Conservation (phyloP, 37 sponge, comb jelly and placozoan genomes). For the Lycopodina hypogea region DNA sequence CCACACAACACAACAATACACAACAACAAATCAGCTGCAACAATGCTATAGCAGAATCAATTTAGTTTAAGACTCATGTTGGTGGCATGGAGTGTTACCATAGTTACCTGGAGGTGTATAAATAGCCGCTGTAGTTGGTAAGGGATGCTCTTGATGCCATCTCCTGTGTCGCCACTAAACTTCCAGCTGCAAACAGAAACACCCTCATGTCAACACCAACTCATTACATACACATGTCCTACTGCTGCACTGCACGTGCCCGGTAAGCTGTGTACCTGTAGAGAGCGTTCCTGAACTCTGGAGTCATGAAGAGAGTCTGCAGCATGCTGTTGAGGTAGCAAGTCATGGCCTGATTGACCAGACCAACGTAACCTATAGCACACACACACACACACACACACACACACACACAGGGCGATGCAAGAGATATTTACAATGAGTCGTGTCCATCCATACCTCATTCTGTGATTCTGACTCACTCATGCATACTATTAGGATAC, state of each 20-base stretch:
- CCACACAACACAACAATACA: not conserved
- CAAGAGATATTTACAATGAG: no score
- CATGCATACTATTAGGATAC: no score
- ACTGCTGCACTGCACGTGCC: no score
- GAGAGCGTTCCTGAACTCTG: constrained; percentile 92
- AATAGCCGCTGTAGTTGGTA: constrained; percentile 89
- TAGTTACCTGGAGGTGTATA: constrained; percentile 82
- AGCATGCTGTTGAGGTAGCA: constrained; percentile 95
- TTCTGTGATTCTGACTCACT: no score
- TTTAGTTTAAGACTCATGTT: no score
- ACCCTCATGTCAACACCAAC: not conserved
- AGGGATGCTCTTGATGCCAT: constrained; percentile 75
- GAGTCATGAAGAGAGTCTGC: constrained; percentile 93
- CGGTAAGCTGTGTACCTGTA: constrained; percentile 53
- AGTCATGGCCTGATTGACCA: constrained; percentile 97
- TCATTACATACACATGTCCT: not conserved
- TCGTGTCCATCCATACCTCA: no score
- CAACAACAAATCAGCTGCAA: no score
- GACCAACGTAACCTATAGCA: constrained; percentile 78
- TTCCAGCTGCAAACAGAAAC: constrained; percentile 19
- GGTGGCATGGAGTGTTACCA: no score
- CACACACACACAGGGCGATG: no score
- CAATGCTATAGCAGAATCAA: not conserved
- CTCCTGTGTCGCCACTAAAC: constrained; percentile 18
- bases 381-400: not conserved